Base-by-base conservation (phyloP, 2,797 vertebrate genomes). In the Sebastes aleutianus region DNA sequence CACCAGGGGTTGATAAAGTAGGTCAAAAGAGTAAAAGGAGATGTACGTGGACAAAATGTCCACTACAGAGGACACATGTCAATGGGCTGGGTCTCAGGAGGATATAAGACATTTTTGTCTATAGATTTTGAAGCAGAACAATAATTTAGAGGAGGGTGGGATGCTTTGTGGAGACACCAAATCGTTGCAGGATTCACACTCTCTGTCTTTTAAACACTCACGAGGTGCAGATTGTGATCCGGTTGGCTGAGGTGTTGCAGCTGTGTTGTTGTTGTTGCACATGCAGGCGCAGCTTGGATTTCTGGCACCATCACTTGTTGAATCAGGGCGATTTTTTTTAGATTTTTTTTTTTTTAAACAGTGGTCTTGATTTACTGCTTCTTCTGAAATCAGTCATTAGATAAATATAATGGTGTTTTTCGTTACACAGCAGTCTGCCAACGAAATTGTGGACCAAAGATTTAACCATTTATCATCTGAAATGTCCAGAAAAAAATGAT, bases 271-370 rank as follows among this genome's bases (percentile, higher is more conserved):
- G 36, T 13, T 39, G 36, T 39, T 39, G 36, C 4, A 13, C 36
- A 39, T 39, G 36, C 34, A 39, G 12, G 36, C 8, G 3, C 39
- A 34, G 47, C 39, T 72, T 34, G 43, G n/a, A 57, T 47, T 76
- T 71, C 14, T 22, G 22, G 20, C 63, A 34, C 20, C 12, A 8
- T 66, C 79, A 73, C 83, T 82, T 82, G 79, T 85, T 84, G 78
- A 82, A 70, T 82, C 14, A 47, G 65, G 8, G 39, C 39, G 13
- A 43, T 43, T 5, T 20, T 20, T 1, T 20, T 20, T 34, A n/a
- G n/a, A n/a, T 29, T 47, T 14, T 12, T 10, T 2, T 36, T 36
- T 39, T 50, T 50, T 50, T 3, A 43, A 53, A 26, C 6, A 3
- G 24, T 43, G 32, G 4, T 59, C 63, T 64, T 9, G 7, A 47